Evolutionary conservation across 2,888 invertebrate species (phyloP), one percentile per base, ranked within the genome.

Genomic region (Tupiocoris notatus): DNA sequence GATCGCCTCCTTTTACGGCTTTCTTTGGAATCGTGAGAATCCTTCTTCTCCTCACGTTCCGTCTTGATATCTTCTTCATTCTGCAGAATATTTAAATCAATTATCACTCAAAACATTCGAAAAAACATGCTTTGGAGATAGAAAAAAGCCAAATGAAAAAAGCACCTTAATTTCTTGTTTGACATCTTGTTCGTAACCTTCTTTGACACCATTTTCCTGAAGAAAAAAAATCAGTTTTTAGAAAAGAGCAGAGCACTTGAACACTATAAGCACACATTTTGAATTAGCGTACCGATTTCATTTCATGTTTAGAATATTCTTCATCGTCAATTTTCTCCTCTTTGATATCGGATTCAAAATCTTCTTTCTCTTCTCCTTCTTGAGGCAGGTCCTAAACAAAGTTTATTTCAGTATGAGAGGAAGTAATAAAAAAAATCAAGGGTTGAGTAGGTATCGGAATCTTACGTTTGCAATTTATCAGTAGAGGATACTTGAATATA

Each of bases 101-200:
- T 23, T 67, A 17, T 18, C 56, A 1, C 0, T 67, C 23, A 39
- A 65, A 39, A 39, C 39, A 39, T 39, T 39, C 6, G 3, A 3
- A 39, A 39, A 39, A n/a, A n/a, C 6, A 18, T 59, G 6, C 12
- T 39, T 39, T 39, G 12, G 12, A 39, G 6, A 12, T 39, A 3
- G 12, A 39, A n/a, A 39, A 39, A 39, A 39, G 39, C 17, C 17
- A 17, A 20, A 59, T 59, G 17, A 20, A 20, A 16, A 59, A 59
- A 16, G 61, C 20, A 63, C 73, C 54, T 73, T 73, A n/a, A 73
- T 18, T 7, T 75, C 77, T 21, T 79, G 81, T 67, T 75, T 79
- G 79, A 7, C 81, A 81, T 0, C 81, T 78, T 54, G 59, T 54
- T 74, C 73, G 20, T 20, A 18, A 56, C 64, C 76, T 23, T 58